Evolutionary conservation across 1,140 invertebrate genomes (phyloP).

Genomic region (Camponotus floridanus): DNA sequence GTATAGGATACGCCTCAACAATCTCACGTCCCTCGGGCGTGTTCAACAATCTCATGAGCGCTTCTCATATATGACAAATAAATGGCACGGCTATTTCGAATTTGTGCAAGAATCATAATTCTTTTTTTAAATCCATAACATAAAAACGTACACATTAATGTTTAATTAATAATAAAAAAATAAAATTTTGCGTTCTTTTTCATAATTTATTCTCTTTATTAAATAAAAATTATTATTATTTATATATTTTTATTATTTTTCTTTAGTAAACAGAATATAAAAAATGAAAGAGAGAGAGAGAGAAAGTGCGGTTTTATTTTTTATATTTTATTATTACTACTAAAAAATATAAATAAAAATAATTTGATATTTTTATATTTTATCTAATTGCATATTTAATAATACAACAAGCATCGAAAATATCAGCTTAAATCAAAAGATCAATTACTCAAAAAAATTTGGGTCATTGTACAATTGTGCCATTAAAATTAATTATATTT

Average conservation of each 20-base stretch:
- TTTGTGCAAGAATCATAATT: not conserved
- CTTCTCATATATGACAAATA: constrained; percentile 38
- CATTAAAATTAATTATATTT: constrained; percentile 12
- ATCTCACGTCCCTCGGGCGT: constrained; percentile 50
- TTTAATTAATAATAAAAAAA: not conserved
- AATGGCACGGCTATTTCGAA: constrained; percentile 5
- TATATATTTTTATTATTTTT: not conserved
- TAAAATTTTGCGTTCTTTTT: not conserved
- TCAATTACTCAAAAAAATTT: not conserved
- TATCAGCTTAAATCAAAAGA: not conserved
- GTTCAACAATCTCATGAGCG: constrained; percentile 56
- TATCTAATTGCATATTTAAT: constrained; percentile 1
- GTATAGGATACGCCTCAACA: constrained; percentile 58
- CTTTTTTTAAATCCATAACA: not conserved
- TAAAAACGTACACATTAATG: not conserved
- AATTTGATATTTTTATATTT: too few relatives aligned
- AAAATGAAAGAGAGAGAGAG: too few relatives aligned
- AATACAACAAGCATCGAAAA: not conserved
- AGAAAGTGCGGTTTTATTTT: too few relatives aligned
- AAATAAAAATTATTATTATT: too few relatives aligned
- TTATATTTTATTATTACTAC: too few relatives aligned
- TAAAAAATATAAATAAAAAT: too few relatives aligned
- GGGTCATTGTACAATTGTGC: not conserved
- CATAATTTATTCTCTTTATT: too few relatives aligned
- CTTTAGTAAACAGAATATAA: too few relatives aligned